Evolutionary conservation across 2,888 invertebrate genomes (phyloP).

Genomic region (Cantharis lateralis): DNA sequence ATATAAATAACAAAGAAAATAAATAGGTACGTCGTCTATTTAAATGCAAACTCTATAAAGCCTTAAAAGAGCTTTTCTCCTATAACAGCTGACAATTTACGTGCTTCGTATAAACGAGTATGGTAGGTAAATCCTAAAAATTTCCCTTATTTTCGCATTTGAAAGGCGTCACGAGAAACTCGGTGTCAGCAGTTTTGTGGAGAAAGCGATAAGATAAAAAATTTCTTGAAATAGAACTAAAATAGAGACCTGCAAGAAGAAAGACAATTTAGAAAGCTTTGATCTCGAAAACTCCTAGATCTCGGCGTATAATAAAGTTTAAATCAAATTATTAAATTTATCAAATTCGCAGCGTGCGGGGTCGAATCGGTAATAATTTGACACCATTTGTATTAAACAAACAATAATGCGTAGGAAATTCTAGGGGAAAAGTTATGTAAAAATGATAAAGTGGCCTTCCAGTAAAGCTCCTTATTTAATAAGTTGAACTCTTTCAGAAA

Average conservation of each 20-base stretch:
- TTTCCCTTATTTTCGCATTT: conserved; percentile 42
- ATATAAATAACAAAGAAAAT: neutral
- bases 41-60: conserved; percentile 30
- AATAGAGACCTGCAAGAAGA: conserved; percentile 24
- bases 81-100: conserved; percentile 42
- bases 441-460: neutral
- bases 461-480: conserved; percentile 6
- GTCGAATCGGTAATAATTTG: neutral
- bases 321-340: neutral
- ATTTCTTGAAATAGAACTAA: conserved; percentile 25
- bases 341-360: neutral
- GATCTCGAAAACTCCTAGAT: conserved; percentile 11
- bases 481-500: conserved; percentile 3
- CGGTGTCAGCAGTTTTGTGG: conserved; percentile 39
- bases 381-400: neutral
- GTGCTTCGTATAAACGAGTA: conserved; percentile 39
- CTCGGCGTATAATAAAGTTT: neutral
- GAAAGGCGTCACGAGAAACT: conserved; percentile 40
- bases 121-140: conserved; percentile 40
- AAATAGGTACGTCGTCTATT: conserved; percentile 2
- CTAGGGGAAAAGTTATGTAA: neutral
- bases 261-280: conserved; percentile 26
- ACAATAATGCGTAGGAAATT: neutral
- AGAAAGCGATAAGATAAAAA: conserved; percentile 38
- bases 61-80: conserved; percentile 29